Evolutionary conservation across 2,797 vertebrate genomes (phyloP), one percentile per base, ranked within the genome.

Genomic region (Champsocephalus esox): DNA sequence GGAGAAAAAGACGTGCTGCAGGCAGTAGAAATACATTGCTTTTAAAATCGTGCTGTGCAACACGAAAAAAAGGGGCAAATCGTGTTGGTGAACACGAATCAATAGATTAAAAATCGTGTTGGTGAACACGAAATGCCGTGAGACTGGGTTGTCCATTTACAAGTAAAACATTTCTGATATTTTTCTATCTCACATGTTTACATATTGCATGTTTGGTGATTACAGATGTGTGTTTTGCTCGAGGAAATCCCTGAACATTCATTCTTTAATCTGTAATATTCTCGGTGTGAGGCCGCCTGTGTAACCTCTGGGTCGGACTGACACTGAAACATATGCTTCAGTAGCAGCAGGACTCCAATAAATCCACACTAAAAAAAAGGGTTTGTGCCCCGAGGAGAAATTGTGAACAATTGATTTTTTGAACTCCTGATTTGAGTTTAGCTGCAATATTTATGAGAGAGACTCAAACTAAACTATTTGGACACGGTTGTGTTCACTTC

Each of bases 371-470:
- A 1, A 65, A 57, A 78, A 78, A 74, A 77, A 19, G 0, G 1
- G 0, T 32, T 62, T 54, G 28, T 81, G 17, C 85, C 87, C 80
- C 0, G 52, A 85, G 87, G 88, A 69, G 57, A 83, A 81, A 84
- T 75, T 77, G 67, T 70, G 65, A 77, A 19, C 63, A 75, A 76
- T 74, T 87, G 87, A 88, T 86, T 84, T 81, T 81, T 84, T 88
- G 82, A 91, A 89, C 85, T 66, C 78, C 85, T 86, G 82, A 92
- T 83, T 71, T 79, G 76, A 79, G 77, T 80, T 85, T 54, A 77
- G 70, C 71, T 89, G 75, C 72, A 86, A 82, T 79, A 81, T 89
- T 90, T 78, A 90, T 93, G 89, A 92, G 91, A 92, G 83, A 70
- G 56, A 69, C 43, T 88, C 81, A 77, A 56, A 28, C 45, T 80